Evolutionary conservation across 2,113 vertebrate genomes (phyloP), one percentile per base, ranked within the genome.

Genomic region (Pelobates fuscus): DNA sequence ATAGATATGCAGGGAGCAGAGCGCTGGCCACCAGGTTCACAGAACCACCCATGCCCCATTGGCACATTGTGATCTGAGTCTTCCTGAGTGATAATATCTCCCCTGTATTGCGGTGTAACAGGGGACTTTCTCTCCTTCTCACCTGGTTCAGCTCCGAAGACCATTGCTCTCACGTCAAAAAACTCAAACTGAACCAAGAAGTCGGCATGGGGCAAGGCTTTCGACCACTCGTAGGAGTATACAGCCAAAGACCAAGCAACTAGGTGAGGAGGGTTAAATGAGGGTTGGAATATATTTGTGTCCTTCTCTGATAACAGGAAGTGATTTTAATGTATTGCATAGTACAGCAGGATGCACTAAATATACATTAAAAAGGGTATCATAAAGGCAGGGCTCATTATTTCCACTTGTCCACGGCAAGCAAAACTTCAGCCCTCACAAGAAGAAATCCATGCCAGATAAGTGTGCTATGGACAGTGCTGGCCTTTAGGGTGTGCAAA

Each of bases 151-250:
- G 97, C 86, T 98, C 57, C 94, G 96, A 0, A 93, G 97, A 57
- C 95, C 96, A 3, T 93, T 99, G 58, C 89, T 99, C 78, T 98
- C 97, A 29, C 94, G 97, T 2, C 96, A 95, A 37, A 97, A 97
- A 84, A 92, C 91, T 1, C 93, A 93, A 5, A 94, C 85, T 0
- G 97, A 99, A 61, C 84, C 90, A 2, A 93, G 92, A 0, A 91
- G 94, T 66, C 93, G 93, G 1, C 94, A 91, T 0, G 95, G 94
- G 58, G 95, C 95, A 12, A 92, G 95, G 4, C 93, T 99, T 5
- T 99, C 97, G 0, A 98, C 97, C 12, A 99, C 96, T 0, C 92
- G 95, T 5, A 87, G 97, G 72, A 98, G 95, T 89, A 94, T 98
- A 86, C 97, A 98, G 84, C 97, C 97, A 15, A 98, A 97, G 80